A percentile compares a stretch with the other conserved stretches of the same genome.
Evolutionary conservation across 2,888 invertebrate genomes (phyloP).

Genomic region (Folsomia manolachei): DNA sequence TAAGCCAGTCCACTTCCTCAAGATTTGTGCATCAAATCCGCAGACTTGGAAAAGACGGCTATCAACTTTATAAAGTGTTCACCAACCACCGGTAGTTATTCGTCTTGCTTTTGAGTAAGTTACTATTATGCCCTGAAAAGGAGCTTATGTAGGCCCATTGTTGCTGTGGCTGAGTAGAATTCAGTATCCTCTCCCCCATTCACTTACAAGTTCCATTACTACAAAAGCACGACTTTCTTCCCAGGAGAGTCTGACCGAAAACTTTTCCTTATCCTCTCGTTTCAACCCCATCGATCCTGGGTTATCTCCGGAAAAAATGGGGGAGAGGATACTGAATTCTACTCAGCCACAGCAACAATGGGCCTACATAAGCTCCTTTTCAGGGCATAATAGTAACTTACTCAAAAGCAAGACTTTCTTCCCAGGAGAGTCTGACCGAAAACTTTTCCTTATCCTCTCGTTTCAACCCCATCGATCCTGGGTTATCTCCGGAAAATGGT

Average conservation of each 20-base stretch:
- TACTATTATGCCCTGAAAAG: slow-evolving; percentile 1
- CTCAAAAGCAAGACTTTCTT: background rate
- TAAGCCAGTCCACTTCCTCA: too few relatives aligned
- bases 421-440: background rate
- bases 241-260: background rate
- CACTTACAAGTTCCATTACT: background rate
- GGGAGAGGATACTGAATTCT: background rate
- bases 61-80: background rate
- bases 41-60: background rate
- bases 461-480: too few relatives aligned
- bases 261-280: background rate
- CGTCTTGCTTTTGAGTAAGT: background rate
- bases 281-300: too few relatives aligned
- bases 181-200: background rate
- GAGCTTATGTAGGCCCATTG: background rate
- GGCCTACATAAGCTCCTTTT: background rate
- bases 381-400: background rate
- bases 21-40: background rate
- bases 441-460: background rate
- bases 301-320: too few relatives aligned
- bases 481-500: too few relatives aligned
- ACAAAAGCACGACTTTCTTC: background rate
- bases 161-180: background rate
- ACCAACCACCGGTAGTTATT: background rate
- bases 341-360: background rate